A percentile compares a stretch with the other conserved stretches of the same genome.
phyloP scores from a whole-genome alignment of 2,888 invertebrate species.

The Macrosiphum euphorbiae region DNA sequence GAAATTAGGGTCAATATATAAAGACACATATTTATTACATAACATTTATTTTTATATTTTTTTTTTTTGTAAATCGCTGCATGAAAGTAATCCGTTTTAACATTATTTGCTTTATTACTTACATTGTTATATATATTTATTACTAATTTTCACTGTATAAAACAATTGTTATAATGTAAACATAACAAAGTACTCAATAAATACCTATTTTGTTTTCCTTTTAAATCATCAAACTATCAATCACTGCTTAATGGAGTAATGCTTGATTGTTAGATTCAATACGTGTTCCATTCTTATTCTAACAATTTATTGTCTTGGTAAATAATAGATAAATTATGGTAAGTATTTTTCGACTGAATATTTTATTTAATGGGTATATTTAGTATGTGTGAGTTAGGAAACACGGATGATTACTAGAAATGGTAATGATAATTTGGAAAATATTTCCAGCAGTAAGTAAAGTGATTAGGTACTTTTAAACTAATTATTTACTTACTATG shows the following conservation, averaged over 20 bases:
- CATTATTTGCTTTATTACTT: background rate
- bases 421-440: background rate
- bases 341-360: too few relatives aligned
- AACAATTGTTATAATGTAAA: background rate
- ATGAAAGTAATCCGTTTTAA: background rate
- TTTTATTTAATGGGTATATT: too few relatives aligned
- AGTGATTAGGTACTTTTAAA: background rate
- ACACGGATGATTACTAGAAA: too few relatives aligned
- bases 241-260: background rate
- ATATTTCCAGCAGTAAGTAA: background rate
- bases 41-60: background rate
- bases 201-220: background rate
- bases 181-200: background rate
- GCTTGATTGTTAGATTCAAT: background rate
- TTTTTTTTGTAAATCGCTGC: background rate
- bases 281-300: too few relatives aligned
- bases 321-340: too few relatives aligned
- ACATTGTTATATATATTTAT: background rate
- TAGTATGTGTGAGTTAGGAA: too few relatives aligned
- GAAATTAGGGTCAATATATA: background rate
- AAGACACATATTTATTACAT: background rate
- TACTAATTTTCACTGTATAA: background rate
- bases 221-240: background rate
- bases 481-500: background rate
- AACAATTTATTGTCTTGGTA: too few relatives aligned